Conservation (phyloP, 2,888 invertebrate species). For the Cryptophagus acutangulus region DNA sequence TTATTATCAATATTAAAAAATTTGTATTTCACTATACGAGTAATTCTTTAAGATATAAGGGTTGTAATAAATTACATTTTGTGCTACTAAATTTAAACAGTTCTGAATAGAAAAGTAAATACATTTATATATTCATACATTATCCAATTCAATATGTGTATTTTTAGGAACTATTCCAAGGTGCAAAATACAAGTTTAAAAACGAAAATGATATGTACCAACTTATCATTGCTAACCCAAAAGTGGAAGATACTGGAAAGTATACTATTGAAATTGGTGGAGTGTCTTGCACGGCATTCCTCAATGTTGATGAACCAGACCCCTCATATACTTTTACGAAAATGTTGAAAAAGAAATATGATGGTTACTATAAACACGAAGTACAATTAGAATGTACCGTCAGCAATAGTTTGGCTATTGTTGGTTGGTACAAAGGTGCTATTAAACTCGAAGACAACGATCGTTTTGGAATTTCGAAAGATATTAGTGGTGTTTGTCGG, state of each 20-base stretch:
- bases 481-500: conserved; percentile 85
- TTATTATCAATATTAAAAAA: too few relatives aligned
- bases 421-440: conserved; percentile 89
- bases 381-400: conserved; percentile 88
- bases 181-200: conserved; percentile 94
- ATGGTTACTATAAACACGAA: conserved; percentile 88
- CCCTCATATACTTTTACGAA: conserved; percentile 91
- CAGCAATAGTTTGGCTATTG: conserved; percentile 87
- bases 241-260: conserved; percentile 95
- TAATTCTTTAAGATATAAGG: too few relatives aligned
- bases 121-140: too few relatives aligned
- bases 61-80: too few relatives aligned
- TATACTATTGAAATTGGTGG: conserved; percentile 94
- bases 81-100: too few relatives aligned
- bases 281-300: conserved; percentile 79
- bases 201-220: conserved; percentile 88
- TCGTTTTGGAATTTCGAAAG: conserved; percentile 83
- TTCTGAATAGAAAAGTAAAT: too few relatives aligned
- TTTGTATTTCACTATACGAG: too few relatives aligned
- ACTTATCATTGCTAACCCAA: conserved; percentile 83
- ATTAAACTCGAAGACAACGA: conserved; percentile 73
- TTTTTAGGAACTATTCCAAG: conserved; percentile 84
- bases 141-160: too few relatives aligned
- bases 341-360: conserved; percentile 79
- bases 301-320: conserved; percentile 96